These are phyloP conservation scores for Puntigrus tetrazona DNA, from an alignment of 2,113 vertebrate genomes.

Conservation along the genomic window DNA sequence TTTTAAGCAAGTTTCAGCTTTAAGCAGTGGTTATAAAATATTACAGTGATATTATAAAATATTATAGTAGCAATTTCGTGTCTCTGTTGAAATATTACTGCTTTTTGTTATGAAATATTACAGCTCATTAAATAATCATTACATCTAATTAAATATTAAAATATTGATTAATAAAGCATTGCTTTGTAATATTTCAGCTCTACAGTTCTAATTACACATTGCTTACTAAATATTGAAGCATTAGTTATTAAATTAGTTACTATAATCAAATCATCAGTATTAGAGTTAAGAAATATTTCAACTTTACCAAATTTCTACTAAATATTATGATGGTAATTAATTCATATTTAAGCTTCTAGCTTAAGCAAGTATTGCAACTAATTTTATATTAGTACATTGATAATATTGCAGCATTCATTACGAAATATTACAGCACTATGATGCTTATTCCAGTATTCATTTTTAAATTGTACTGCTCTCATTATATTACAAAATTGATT, in stretches of 20 bases:
- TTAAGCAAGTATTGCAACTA: too few species aligned
- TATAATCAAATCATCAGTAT: too few species aligned
- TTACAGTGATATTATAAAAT: not conserved
- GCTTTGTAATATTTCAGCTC: not conserved
- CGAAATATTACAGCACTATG: not conserved
- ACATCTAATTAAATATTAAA: not conserved
- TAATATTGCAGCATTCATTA: not conserved
- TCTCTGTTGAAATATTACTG: not conserved
- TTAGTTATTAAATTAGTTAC: too few species aligned
- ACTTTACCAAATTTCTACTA: too few species aligned
- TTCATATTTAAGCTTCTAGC: too few species aligned
- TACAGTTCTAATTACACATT: not conserved
- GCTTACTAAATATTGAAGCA: not conserved
- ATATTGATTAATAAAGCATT: not conserved
- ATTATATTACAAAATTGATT: not conserved
- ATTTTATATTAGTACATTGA: too few species aligned
- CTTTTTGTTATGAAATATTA: not conserved
- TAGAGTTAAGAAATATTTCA: too few species aligned
- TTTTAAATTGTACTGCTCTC: not conserved
- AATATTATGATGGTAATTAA: too few species aligned
- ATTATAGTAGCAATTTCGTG: not conserved
- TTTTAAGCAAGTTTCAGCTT: too few species aligned
- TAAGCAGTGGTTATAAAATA: not conserved
- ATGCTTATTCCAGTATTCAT: not conserved
- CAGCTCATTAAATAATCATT: not conserved